Evolutionary conservation across 2,888 invertebrate genomes (phyloP).

Genomic region (Eilema griseolum): DNA sequence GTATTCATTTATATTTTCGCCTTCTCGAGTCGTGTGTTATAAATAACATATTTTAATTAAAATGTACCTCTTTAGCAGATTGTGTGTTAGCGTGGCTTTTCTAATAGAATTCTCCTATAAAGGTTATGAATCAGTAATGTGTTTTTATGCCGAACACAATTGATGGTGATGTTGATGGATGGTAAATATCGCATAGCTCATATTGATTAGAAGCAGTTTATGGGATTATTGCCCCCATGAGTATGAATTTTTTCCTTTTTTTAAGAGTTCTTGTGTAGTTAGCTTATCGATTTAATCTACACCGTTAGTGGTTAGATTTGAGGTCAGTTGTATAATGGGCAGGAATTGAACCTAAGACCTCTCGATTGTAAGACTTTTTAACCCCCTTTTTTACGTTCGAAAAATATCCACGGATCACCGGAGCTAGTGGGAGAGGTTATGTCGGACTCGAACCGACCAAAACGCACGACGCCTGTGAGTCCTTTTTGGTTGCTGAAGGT

Average conservation of each 20-base stretch:
- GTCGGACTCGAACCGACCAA: no score
- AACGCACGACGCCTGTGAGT: no score
- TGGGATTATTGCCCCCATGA: constrained; percentile 5
- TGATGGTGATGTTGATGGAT: constrained; percentile 50
- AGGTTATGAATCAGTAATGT: constrained; percentile 70
- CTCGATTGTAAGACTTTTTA: no score
- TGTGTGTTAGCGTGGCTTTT: constrained; percentile 74
- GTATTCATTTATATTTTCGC: not conserved
- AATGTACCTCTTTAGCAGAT: constrained; percentile 78
- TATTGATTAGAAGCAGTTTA: constrained; percentile 16
- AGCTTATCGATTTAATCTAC: no score
- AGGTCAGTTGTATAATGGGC: no score
- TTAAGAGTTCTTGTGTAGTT: no score
- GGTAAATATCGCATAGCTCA: constrained; percentile 22
- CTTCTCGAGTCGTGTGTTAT: constrained; percentile 50
- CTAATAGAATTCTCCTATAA: constrained; percentile 74
- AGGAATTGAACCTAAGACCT: no score
- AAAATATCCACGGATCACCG: no score
- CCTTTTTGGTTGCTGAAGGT: no score
- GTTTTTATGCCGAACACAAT: constrained; percentile 48
- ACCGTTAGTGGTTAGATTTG: no score
- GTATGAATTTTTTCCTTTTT: not conserved
- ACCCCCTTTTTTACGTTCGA: no score
- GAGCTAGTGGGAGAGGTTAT: no score
- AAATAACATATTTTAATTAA: constrained; percentile 58